These are phyloP conservation scores for Vicugna pacos DNA, from an alignment of 2,113 vertebrate species.

Conservation along the genomic window DNA sequence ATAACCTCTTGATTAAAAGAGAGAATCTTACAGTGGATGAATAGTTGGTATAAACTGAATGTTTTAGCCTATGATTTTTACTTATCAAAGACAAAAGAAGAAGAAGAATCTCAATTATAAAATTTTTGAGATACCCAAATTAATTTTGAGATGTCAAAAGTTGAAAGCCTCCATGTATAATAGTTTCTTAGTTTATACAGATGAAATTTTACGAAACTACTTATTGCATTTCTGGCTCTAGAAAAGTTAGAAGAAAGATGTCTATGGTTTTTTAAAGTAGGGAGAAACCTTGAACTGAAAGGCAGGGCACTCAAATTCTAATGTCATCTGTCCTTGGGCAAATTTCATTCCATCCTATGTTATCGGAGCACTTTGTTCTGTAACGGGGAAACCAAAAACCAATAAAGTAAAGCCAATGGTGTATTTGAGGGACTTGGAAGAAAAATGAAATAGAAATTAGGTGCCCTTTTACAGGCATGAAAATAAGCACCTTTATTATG, in stretches of 20 bases:
- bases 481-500: conserved; percentile 52
- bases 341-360: conserved; percentile 44
- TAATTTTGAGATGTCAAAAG: background rate
- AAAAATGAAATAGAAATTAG: conserved; percentile 67
- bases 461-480: background rate
- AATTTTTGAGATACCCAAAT: background rate
- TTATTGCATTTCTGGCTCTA: conserved; percentile 13
- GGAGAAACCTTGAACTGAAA: conserved; percentile 38
- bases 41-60: conserved; percentile 25
- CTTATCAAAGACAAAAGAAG: background rate
- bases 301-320: background rate
- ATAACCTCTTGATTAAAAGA: conserved; percentile 27
- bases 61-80: conserved; percentile 13
- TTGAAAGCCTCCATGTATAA: background rate
- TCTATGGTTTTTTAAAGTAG: background rate
- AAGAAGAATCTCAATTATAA: background rate
- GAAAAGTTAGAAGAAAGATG: background rate
- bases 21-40: background rate
- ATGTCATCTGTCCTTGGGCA: conserved; percentile 22
- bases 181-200: conserved; percentile 31
- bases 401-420: conserved; percentile 54
- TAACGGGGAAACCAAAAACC: conserved; percentile 46
- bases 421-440: conserved; percentile 54
- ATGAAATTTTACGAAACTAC: background rate
- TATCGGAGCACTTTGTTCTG: conserved; percentile 36